Conservation (phyloP, 2,113 vertebrate genomes). For the Montifringilla adamsi region DNA sequence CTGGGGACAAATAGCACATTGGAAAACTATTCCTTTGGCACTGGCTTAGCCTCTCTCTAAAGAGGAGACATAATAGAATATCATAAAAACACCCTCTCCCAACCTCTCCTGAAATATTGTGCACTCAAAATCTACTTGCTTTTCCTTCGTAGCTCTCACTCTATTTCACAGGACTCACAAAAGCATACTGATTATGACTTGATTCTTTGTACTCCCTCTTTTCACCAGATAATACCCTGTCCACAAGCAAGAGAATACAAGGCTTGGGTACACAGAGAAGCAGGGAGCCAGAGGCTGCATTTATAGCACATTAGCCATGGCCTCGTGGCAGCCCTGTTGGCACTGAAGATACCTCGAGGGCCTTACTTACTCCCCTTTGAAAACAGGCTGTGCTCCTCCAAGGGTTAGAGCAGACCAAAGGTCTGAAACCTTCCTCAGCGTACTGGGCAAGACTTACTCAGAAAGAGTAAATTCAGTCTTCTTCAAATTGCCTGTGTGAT, state of each 20-base stretch:
- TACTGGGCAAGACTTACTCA: neutral
- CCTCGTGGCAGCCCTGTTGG: neutral
- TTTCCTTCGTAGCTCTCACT: neutral
- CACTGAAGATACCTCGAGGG: neutral
- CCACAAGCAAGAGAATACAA: neutral
- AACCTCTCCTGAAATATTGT: slow-evolving; percentile 42
- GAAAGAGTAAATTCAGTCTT: neutral
- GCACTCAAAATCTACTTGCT: slow-evolving; percentile 13
- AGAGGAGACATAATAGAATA: slow-evolving; percentile 46
- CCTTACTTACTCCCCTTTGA: neutral
- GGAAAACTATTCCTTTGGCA: slow-evolving; percentile 19
- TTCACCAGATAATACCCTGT: neutral
- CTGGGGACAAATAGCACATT: slow-evolving; percentile 47
- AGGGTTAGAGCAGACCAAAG: neutral
- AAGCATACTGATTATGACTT: slow-evolving; percentile 17
- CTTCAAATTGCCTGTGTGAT: neutral
- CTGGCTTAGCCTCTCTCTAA: slow-evolving; percentile 6
- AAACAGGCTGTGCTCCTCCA: neutral
- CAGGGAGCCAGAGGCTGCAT: neutral
- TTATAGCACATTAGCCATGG: neutral
- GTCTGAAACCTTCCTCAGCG: neutral
- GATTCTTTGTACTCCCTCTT: slow-evolving; percentile 21
- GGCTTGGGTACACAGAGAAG: neutral
- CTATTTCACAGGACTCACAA: slow-evolving; percentile 25
- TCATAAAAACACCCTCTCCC: neutral